Evolutionary conservation across 2,113 vertebrate genomes (phyloP).

Genomic region (Heteronetta atricapilla): DNA sequence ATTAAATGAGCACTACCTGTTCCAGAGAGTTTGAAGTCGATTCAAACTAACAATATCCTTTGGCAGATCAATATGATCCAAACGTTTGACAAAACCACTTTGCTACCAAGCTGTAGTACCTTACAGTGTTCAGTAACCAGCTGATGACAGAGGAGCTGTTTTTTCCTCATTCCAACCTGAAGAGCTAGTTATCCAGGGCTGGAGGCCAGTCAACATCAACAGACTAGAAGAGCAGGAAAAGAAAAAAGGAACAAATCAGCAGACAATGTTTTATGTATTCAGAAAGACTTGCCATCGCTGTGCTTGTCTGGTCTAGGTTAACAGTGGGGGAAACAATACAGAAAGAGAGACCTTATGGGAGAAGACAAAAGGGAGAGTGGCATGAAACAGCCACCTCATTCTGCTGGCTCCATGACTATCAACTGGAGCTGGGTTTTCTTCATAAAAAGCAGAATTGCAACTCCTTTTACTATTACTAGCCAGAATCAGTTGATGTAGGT

Average conservation of each 20-base stretch:
- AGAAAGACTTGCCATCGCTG: neutral
- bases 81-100: conserved; percentile 9
- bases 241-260: neutral
- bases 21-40: conserved; percentile 46
- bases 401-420: neutral
- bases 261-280: neutral
- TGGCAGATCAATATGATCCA: conserved; percentile 78
- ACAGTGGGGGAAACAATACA: neutral
- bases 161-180: neutral
- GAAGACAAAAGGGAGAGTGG: neutral
- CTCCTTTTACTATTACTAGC: neutral
- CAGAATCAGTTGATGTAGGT: neutral
- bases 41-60: neutral
- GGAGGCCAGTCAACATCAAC: conserved; percentile 98
- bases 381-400: neutral
- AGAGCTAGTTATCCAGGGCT: conserved; percentile 80
- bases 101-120: neutral
- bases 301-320: neutral
- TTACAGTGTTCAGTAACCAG: neutral
- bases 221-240: conserved; percentile 78
- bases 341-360: rapidly evolving
- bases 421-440: neutral
- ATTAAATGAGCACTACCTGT: neutral
- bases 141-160: neutral
- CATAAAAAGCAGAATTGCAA: neutral